A percentile compares a stretch with the other conserved stretches of the same genome.
These are phyloP conservation scores for Drepana arcuata DNA, from an alignment of 1,140 invertebrate genomes.

Conservation along the genomic window DNA sequence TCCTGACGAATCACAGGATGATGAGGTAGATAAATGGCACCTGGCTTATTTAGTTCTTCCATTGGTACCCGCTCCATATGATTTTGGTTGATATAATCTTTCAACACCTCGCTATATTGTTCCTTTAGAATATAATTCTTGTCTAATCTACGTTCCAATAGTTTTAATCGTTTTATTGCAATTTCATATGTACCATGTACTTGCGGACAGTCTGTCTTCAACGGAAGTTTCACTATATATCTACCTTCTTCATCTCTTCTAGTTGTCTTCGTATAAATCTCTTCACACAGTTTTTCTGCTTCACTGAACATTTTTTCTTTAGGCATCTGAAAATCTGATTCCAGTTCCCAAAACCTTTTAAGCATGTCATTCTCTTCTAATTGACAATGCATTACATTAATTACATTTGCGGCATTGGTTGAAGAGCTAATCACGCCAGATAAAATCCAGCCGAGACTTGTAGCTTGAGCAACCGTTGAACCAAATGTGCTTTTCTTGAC, in stretches of 20 bases:
- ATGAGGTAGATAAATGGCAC: constrained; percentile 15
- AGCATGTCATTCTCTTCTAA: constrained; percentile 13
- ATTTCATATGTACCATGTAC: constrained; percentile 10
- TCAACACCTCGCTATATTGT: constrained; percentile 2
- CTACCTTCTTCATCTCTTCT: constrained; percentile 9
- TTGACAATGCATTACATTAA: constrained; percentile 6
- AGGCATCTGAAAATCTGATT: constrained; percentile 3
- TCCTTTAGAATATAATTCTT: constrained; percentile 8
- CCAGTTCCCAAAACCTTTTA: constrained; percentile 16
- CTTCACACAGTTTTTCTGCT: constrained; percentile 14
- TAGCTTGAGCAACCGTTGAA: constrained; percentile 17
- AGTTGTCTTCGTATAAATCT: constrained; percentile 6
- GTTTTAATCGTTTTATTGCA: constrained; percentile 13
- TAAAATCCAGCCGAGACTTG: constrained; percentile 20
- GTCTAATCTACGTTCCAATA: constrained; percentile 14
- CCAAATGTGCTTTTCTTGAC: constrained; percentile 21
- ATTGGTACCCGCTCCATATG: constrained; percentile 19
- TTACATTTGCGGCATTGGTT: not conserved
- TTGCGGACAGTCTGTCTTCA: constrained; percentile 6
- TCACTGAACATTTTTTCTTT: constrained; percentile 9
- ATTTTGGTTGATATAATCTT: constrained; percentile 15
- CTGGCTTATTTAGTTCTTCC: constrained; percentile 6
- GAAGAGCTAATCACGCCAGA: constrained; percentile 9
- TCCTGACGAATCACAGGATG: constrained; percentile 15
- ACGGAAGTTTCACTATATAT: constrained; percentile 15